Evolutionary conservation across 2,888 invertebrate genomes (phyloP).

Genomic region (Cerastoderma edule): DNA sequence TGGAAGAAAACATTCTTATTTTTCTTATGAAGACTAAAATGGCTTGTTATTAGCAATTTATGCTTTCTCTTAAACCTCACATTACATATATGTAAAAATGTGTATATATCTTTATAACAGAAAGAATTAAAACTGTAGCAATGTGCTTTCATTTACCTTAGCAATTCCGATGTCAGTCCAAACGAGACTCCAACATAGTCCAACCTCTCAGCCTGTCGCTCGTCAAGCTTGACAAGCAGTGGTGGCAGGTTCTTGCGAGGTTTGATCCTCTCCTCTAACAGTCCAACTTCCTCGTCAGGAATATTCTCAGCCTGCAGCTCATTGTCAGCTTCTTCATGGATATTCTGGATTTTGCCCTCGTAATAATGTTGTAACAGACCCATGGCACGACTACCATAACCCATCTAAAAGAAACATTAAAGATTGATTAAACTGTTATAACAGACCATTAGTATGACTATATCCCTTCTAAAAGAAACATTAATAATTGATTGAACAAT

Average conservation of each 20-base stretch:
- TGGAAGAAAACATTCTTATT: too few relatives aligned
- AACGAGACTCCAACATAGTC: constrained; percentile 98
- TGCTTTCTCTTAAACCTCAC: too few relatives aligned
- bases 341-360: constrained; percentile 87
- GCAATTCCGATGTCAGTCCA: constrained; percentile 93
- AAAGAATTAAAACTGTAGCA: too few relatives aligned
- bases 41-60: too few relatives aligned
- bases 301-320: constrained; percentile 49
- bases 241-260: constrained; percentile 93
- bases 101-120: too few relatives aligned
- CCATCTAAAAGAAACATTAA: constrained; percentile 96
- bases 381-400: constrained; percentile 96
- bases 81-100: too few relatives aligned
- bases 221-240: constrained; percentile 92
- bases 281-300: constrained; percentile 84
- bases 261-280: constrained; percentile 89
- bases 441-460: too few relatives aligned
- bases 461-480: too few relatives aligned
- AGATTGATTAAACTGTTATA: too few relatives aligned
- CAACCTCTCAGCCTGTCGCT: constrained; percentile 88
- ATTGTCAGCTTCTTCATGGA: constrained; percentile 68
- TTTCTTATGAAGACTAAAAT: too few relatives aligned
- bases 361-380: constrained; percentile 94
- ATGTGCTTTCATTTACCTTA: too few relatives aligned
- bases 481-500: too few relatives aligned